phyloP scores from a whole-genome alignment of 2,888 invertebrate genomes.

The Platycheirus rosarum region DNA sequence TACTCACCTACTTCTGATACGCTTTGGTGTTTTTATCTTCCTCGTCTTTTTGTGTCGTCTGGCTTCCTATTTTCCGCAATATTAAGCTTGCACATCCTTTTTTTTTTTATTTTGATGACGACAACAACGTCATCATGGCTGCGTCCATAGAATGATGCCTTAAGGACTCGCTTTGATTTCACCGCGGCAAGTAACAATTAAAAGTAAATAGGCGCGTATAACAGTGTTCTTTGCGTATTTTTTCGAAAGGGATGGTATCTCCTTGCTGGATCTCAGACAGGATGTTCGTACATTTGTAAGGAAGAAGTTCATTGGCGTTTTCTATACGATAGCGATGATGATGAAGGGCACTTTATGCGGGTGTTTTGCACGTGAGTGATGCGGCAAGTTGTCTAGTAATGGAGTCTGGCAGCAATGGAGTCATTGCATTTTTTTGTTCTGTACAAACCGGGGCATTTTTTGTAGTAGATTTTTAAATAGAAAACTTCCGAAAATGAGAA shows the following conservation, averaged over 20 bases:
- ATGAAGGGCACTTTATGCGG: constrained; percentile 34
- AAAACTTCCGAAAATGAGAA: too few relatives aligned
- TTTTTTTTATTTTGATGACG: constrained; percentile 9
- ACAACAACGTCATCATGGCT: constrained; percentile 6
- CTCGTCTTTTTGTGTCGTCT: constrained; percentile 31
- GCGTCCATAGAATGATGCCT: constrained; percentile 22
- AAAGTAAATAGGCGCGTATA: constrained; percentile 72
- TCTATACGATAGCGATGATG: constrained; percentile 28
- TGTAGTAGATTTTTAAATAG: background rate
- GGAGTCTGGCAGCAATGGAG: background rate
- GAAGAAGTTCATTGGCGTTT: constrained; percentile 66
- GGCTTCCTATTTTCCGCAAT: constrained; percentile 43
- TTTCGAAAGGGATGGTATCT: constrained; percentile 22
- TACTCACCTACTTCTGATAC: constrained; percentile 63
- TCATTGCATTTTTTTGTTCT: background rate
- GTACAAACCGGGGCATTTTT: background rate
- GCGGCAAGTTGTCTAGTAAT: constrained; percentile 6
- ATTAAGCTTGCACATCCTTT: constrained; percentile 44
- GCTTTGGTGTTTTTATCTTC: constrained; percentile 20
- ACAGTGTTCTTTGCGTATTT: constrained; percentile 55
- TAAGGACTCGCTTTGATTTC: constrained; percentile 56
- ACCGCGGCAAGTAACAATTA: constrained; percentile 71
- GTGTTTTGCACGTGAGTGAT: constrained; percentile 19
- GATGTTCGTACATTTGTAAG: background rate
- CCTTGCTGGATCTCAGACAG: constrained; percentile 16